These are phyloP conservation scores for Ahaetulla prasina DNA, from an alignment of 2,113 vertebrate genomes.

Conservation along the genomic window DNA sequence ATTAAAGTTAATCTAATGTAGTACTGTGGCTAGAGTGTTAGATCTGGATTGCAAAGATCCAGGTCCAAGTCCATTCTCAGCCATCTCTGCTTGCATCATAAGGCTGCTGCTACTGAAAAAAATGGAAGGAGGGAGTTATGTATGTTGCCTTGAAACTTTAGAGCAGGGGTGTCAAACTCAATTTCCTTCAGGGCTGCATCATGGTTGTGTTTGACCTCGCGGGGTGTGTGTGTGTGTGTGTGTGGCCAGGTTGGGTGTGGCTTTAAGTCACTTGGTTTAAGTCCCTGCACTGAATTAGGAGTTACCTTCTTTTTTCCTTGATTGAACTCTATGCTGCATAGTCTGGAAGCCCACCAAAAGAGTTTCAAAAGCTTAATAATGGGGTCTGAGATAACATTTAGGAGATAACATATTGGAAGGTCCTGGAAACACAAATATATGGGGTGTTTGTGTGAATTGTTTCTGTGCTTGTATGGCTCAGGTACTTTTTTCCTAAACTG, in stretches of 20 bases:
- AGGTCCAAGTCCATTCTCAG: background rate
- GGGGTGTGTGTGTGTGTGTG: too few species aligned
- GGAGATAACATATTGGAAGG: background rate
- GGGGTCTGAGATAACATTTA: background rate
- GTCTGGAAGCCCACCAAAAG: background rate
- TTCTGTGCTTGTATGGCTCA: background rate
- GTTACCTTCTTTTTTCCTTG: background rate
- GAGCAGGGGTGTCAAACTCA: too few species aligned
- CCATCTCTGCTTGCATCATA: background rate
- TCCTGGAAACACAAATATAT: background rate
- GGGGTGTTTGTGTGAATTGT: background rate
- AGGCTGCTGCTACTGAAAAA: background rate
- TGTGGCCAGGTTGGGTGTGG: too few species aligned
- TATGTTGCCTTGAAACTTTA: background rate
- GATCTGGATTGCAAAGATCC: background rate
- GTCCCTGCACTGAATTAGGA: too few species aligned
- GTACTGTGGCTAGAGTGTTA: background rate
- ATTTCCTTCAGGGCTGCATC: too few species aligned
- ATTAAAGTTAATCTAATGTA: background rate
- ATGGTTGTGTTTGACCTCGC: too few species aligned
- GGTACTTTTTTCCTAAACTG: background rate
- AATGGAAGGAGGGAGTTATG: background rate
- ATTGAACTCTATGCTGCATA: background rate
- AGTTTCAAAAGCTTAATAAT: background rate
- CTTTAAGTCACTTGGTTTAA: background rate